phyloP scores from a whole-genome alignment of 2,797 vertebrate genomes.

The Okamejei kenojei region DNA sequence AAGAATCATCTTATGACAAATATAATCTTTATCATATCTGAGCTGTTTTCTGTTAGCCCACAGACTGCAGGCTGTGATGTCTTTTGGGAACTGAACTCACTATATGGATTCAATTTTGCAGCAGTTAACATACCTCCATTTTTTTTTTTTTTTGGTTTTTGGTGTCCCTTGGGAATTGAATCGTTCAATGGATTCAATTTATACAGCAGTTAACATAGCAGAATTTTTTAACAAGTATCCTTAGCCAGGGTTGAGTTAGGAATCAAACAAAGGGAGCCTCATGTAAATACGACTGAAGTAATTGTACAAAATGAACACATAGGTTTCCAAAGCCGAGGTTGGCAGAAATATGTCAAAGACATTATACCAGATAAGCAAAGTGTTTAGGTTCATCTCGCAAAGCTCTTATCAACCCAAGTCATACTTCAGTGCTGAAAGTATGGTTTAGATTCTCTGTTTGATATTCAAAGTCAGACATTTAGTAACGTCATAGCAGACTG shows the following conservation, averaged over 20 bases:
- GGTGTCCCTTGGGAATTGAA: not conserved
- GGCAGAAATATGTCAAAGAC: constrained; percentile 36
- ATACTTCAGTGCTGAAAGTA: constrained; percentile 10
- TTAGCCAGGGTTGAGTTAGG: constrained; percentile 18
- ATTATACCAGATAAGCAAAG: constrained; percentile 28
- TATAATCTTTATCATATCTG: not conserved
- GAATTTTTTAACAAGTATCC: not conserved
- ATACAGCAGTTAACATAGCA: constrained; percentile 7
- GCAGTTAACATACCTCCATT: not conserved
- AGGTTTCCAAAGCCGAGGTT: constrained; percentile 29
- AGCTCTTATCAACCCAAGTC: constrained; percentile 25
- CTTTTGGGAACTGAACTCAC: not conserved
- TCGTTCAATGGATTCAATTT: constrained; percentile 18
- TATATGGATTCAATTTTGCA: constrained; percentile 4
- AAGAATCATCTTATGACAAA: not conserved
- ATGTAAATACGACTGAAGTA: constrained; percentile 15
- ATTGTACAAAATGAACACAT: constrained; percentile 26
- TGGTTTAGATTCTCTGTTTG: constrained; percentile 31
- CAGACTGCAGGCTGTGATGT: not conserved
- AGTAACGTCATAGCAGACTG: constrained; percentile 24
- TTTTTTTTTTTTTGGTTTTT: not conserved
- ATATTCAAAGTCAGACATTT: constrained; percentile 38
- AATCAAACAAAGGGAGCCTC: constrained; percentile 12
- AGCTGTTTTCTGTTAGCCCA: not conserved
- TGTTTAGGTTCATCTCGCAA: constrained; percentile 33